Evolutionary conservation across 2,113 vertebrate genomes (phyloP), one percentile per base, ranked within the genome.

Genomic region (Merops nubicus): DNA sequence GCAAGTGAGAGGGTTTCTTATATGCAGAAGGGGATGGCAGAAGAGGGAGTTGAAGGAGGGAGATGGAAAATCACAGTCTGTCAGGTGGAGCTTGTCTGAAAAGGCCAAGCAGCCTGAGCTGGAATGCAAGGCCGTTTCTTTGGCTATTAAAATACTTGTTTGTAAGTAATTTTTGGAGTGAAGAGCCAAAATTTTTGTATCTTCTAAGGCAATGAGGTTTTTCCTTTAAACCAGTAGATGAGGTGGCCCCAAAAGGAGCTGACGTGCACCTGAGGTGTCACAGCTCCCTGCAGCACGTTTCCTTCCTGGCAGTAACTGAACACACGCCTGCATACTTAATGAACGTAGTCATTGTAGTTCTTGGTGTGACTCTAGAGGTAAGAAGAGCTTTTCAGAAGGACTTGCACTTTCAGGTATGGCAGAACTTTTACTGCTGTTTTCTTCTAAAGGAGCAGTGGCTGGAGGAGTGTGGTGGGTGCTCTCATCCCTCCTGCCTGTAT

Each of bases 281-380:
- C 15, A 1, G n/a, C 2, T 62, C 15, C 76, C 23, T 20, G 45
- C 34, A 60, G 72, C 36, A 19, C 3, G 5, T 34, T 72, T 92
- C 38, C 69, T 85, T 85, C 56, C 88, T 75, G 78, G 25, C 42
- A 50, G 51, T 53, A 53, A 29, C 85, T 28, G 74, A 48, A 9
- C 5, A 10, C 16, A 4, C 28, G 2, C 4, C 47, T 54, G 29
- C 38, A 5, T 38, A 2, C 19, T 63, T 59, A 47, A 15, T 54
- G 23, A 17, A 19, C 4, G 22, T 4, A 29, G 21, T 8, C 38
- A 9, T 3, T 2, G 0, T 11, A 20, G 36, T 6, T 1, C 36
- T 34, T 21, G 15, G 2, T 6, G 12, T 36, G 34, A 8, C 9
- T 40, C 7, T 42, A 7, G 29, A 29, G 47, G 38, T n/a, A 31